These are phyloP conservation scores for Sphyrna mokarran DNA, from an alignment of 2,113 vertebrate species.

Conservation along the genomic window DNA sequence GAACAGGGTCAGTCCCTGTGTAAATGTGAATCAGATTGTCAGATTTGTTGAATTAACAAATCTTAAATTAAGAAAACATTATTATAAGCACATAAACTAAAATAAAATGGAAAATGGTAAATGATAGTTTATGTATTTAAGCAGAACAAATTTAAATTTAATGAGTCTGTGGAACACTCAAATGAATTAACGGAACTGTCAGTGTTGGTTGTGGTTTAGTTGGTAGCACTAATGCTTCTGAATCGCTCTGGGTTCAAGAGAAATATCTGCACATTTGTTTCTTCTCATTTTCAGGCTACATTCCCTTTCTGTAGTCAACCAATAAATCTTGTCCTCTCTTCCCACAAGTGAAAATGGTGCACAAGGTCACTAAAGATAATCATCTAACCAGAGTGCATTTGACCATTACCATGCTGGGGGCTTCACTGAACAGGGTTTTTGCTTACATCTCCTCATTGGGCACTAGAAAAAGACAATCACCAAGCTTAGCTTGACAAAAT, in stretches of 20 bases:
- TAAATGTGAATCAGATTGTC: neutral
- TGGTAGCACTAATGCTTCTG: neutral
- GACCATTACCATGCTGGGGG: neutral
- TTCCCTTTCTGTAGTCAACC: neutral
- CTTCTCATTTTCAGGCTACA: neutral
- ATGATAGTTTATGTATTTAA: constrained; percentile 10
- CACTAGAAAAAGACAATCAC: neutral
- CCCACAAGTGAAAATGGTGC: neutral
- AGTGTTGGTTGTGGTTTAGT: neutral
- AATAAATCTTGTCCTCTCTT: neutral
- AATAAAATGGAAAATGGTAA: constrained; percentile 5
- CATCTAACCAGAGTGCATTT: neutral
- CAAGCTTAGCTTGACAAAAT: neutral
- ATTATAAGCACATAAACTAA: neutral
- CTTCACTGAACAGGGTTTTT: neutral
- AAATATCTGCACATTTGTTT: neutral
- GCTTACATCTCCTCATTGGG: neutral
- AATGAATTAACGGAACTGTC: constrained; percentile 19
- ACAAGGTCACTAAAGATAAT: neutral
- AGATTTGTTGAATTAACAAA: neutral
- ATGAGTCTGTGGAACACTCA: constrained; percentile 9
- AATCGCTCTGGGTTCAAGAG: neutral
- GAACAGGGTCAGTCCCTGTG: neutral
- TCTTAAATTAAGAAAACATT: constrained; percentile 11
- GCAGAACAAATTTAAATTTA: neutral